These are phyloP conservation scores for Chelonia mydas DNA, from an alignment of 2,797 vertebrate genomes.

Conservation along the genomic window DNA sequence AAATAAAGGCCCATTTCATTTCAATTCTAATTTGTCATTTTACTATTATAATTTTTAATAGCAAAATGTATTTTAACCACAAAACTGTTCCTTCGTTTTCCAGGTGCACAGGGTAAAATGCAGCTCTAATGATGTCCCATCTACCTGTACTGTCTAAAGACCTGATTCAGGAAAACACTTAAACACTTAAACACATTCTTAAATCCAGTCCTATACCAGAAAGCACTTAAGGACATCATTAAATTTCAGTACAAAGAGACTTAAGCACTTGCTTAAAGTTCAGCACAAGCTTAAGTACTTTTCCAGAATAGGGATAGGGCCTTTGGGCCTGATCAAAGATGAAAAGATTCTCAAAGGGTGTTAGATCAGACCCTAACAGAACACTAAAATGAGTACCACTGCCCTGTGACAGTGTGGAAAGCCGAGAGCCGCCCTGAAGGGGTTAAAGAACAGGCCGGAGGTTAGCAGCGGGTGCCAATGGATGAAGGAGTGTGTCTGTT, in stretches of 20 bases:
- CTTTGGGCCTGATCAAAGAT: accelerated
- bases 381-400: background rate
- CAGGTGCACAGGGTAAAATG: constrained; percentile 22
- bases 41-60: constrained; percentile 72
- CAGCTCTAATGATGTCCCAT: constrained; percentile 20
- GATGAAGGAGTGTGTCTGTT: background rate
- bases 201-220: too few species aligned
- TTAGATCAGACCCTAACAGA: accelerated
- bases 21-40: constrained; percentile 60
- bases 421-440: accelerated
- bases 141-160: constrained; percentile 13
- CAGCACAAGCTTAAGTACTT: background rate
- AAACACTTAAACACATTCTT: constrained; percentile 28
- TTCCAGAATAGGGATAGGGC: background rate
- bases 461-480: accelerated
- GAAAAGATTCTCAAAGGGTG: background rate
- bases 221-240: too few species aligned
- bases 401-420: background rate
- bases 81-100: constrained; percentile 54
- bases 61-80: constrained; percentile 73
- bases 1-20: constrained; percentile 72
- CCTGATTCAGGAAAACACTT: constrained; percentile 53
- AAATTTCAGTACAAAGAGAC: background rate
- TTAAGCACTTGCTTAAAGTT: constrained; percentile 42
- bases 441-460: background rate